Evolutionary conservation across 1,140 invertebrate species (phyloP), one percentile per base, ranked within the genome.

Genomic region (Acarapis woodi): DNA sequence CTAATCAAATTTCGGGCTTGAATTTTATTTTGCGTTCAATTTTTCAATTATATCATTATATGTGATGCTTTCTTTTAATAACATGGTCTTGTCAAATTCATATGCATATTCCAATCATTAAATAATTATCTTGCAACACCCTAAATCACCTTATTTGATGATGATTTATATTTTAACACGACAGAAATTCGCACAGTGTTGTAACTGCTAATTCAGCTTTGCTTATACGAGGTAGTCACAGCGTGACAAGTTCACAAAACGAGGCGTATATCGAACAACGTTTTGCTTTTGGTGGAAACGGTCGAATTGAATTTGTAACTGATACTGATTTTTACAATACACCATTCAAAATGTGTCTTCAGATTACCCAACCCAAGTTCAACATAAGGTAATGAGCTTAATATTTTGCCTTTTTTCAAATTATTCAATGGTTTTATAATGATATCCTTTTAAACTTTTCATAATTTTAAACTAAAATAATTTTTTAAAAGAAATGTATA

Each of bases 271-370:
- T 29, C 4, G 15, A 28, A 10, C 44, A 44, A 14, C 15, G 24
- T 19, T 44, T 75, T 47, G 62, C 60, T n/a, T 49, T 72, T 2
- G 63, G 65, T 3, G 57, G 68, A 19, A 70, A 76, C 49, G 68
- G 71, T 1, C 66, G 67, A 44, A 56, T 83, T 4, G 66, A 71
- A 49, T 61, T 82, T 24, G 58, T 65, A 19, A 72, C 73, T 0
- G 67, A 82, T 50, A 62, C 78, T 24, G 70, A 80, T 46, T 83
- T 83, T 52, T 73, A 68, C 30, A 64, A 65, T 18, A 65, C 63
- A 28, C 57, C 57, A 21, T 64, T 75, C 12, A 67, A 70, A 43
- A 60, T 82, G 21, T 85, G 78, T 51, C 66, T 83, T 57, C 70
- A 73, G 50, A 60, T 83, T 42, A 65, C 60, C 23, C 68, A 77